These are phyloP conservation scores for Gasterosteus nipponicus DNA, from an alignment of 2,113 vertebrate species.

Conservation along the genomic window DNA sequence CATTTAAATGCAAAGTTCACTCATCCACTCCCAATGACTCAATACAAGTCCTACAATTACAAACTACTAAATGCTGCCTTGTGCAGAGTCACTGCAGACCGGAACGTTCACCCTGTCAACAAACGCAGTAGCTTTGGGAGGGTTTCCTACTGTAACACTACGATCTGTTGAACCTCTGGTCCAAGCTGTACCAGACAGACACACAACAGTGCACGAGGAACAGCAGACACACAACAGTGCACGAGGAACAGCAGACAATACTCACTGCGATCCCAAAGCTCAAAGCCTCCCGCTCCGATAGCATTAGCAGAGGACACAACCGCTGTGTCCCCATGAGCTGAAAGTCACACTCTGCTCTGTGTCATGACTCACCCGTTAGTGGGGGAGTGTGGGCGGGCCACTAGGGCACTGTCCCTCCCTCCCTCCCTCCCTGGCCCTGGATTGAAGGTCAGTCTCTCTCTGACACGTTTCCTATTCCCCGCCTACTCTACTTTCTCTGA, in stretches of 20 bases:
- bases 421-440: constrained; percentile 5
- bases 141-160: background rate
- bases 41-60: constrained; percentile 6
- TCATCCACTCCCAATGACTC: background rate
- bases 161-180: background rate
- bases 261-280: constrained; percentile 54
- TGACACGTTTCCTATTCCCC: background rate
- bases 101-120: background rate
- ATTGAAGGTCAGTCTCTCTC: constrained; percentile 26
- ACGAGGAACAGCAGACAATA: constrained; percentile 35
- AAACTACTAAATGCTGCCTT: background rate
- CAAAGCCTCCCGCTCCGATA: background rate
- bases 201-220: constrained; percentile 1
- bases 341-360: constrained; percentile 39
- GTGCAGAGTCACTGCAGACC: background rate
- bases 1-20: background rate
- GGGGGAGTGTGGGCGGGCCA: constrained; percentile 52
- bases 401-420: constrained; percentile 43
- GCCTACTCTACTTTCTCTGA: background rate
- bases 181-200: constrained; percentile 5
- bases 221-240: background rate
- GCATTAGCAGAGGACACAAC: background rate
- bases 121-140: background rate
- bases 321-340: constrained; percentile 20
- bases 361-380: constrained; percentile 70